Evolutionary conservation across 2,888 invertebrate genomes (phyloP), one percentile per base, ranked within the genome.

Genomic region (Therioaphis trifolii): DNA sequence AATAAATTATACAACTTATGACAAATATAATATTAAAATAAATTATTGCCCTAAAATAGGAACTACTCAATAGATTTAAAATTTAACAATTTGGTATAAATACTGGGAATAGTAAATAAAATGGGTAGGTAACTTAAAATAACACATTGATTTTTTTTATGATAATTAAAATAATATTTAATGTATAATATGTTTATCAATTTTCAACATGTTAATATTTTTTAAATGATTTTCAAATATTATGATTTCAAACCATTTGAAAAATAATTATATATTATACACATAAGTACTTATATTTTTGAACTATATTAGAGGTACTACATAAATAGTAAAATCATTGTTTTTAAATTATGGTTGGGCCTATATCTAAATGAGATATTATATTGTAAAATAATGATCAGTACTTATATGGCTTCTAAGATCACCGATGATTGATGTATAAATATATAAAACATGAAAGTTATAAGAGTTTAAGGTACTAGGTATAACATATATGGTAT

Each of bases 21-120:
- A n/a, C n/a, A n/a, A n/a, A n/a, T n/a, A n/a, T n/a, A n/a, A n/a
- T n/a, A n/a, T n/a, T n/a, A n/a, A n/a, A n/a, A n/a, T n/a, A n/a
- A n/a, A n/a, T n/a, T 55, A 55, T 55, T 55, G 18, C 21, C 55
- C 55, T n/a, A 21, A 55, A 55, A 55, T 55, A 55, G 55, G 55
- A 55, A 55, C 55, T 21, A 55, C 55, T 55, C 18, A n/a, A 9
- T 55, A 55, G 1, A 55, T 21, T 49, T 15, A 49, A 55, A 55
- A 55, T 21, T 21, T 55, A 55, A 55, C n/a, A 55, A 55, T n/a
- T 9, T 55, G 21, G 21, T n/a, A 9, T n/a, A 55, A 18, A 52
- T 55, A 55, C 55, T 21, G 9, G 21, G 9, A 55, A 55, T 55
- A 55, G 2, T 21, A 55, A 21, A 18, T 4, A 55, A n/a, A 9